A percentile compares a stretch with the other conserved stretches of the same genome.
Evolutionary conservation across 2,113 vertebrate species (phyloP).

Genomic region (Myodes glareolus): DNA sequence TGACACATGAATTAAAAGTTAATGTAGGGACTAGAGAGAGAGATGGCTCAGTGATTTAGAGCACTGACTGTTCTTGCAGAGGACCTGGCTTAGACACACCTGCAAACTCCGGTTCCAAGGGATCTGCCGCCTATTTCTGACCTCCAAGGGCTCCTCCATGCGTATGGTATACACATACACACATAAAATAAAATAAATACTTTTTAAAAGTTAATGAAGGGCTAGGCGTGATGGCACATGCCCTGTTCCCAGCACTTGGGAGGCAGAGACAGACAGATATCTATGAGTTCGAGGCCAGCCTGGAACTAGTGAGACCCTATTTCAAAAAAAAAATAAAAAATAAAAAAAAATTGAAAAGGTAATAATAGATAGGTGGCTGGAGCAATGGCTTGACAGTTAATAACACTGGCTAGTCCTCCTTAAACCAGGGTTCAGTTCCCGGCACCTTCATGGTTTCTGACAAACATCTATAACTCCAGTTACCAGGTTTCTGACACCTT

Average conservation of each 20-base stretch:
- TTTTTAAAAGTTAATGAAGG: background rate
- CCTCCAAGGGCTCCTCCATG: background rate
- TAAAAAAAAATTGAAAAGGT: too few species aligned
- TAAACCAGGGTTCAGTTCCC: background rate
- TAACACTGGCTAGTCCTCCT: background rate
- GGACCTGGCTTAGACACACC: background rate
- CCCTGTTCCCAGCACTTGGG: background rate
- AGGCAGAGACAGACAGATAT: background rate
- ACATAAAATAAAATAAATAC: background rate
- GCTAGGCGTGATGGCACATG: background rate
- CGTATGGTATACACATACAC: background rate
- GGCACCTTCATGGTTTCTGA: too few species aligned
- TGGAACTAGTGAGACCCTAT: background rate
- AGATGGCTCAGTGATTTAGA: background rate
- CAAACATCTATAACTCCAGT: background rate
- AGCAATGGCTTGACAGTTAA: background rate
- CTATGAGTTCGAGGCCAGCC: background rate
- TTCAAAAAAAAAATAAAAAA: background rate
- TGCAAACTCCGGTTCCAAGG: background rate
- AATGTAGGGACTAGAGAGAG: background rate
- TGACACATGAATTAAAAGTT: conserved; percentile 13
- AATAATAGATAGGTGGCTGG: background rate
- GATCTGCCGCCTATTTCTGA: background rate
- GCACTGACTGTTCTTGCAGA: background rate
- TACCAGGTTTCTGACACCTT: background rate